Conservation (phyloP, 2,113 vertebrate genomes). For the Oreochromis niloticus region DNA sequence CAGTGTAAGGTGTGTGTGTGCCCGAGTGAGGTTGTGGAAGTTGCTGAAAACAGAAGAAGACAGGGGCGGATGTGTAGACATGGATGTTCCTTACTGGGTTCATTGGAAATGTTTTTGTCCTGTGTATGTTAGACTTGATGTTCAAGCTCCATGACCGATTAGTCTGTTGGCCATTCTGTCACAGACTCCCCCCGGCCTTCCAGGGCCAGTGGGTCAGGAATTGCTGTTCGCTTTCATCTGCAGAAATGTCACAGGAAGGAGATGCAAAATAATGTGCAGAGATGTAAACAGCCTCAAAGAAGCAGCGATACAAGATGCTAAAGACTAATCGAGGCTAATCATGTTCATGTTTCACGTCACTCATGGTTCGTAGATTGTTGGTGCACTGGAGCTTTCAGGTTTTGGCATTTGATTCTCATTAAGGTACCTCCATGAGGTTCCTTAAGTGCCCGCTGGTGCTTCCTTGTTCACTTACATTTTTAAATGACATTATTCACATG, state of each 20-base stretch:
- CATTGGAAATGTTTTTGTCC: not conserved
- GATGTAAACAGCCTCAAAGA: not conserved
- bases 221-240: no score
- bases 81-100: not conserved
- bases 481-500: not conserved
- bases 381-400: not conserved
- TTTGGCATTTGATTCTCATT: not conserved
- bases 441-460: not conserved
- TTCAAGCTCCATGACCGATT: not conserved
- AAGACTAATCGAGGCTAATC: not conserved
- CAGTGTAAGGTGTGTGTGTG: not conserved
- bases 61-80: not conserved
- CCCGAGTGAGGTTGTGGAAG: not conserved
- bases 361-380: not conserved
- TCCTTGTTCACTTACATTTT: not conserved
- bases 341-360: not conserved
- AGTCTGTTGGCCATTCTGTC: not conserved
- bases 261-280: not conserved
- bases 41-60: not conserved
- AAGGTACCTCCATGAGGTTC: accelerated
- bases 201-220: not conserved
- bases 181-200: not conserved
- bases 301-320: not conserved
- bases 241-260: not conserved
- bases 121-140: not conserved